These are phyloP conservation scores for Barypeithes pellucidus DNA, from an alignment of 2,888 invertebrate genomes.

Conservation along the genomic window DNA sequence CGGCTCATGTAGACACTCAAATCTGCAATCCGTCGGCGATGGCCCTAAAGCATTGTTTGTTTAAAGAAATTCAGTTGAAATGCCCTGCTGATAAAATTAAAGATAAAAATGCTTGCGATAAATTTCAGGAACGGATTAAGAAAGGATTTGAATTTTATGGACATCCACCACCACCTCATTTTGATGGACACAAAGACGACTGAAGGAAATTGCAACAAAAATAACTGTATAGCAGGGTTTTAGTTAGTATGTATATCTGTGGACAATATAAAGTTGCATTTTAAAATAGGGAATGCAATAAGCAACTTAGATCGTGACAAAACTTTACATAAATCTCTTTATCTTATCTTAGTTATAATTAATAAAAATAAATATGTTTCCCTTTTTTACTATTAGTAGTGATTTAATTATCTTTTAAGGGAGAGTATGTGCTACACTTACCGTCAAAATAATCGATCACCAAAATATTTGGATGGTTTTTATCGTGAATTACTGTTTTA, in stretches of 20 bases:
- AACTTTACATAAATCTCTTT: too few species aligned
- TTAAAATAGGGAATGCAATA: too few species aligned
- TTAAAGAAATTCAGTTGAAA: slow-evolving; percentile 67
- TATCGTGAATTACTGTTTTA: too few species aligned
- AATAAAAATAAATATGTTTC: too few species aligned
- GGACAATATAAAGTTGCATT: not conserved
- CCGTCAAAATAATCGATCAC: too few species aligned
- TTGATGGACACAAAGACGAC: slow-evolving; percentile 37
- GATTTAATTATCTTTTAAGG: too few species aligned
- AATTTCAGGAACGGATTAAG: slow-evolving; percentile 65
- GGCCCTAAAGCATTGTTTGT: slow-evolving; percentile 67
- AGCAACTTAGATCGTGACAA: too few species aligned
- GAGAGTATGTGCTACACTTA: too few species aligned
- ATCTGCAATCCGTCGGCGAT: slow-evolving; percentile 66
- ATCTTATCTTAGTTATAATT: too few species aligned
- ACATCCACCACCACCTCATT: slow-evolving; percentile 53
- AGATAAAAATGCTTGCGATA: slow-evolving; percentile 65
- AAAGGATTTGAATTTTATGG: slow-evolving; percentile 56
- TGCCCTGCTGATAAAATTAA: slow-evolving; percentile 69
- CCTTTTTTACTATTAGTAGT: too few species aligned
- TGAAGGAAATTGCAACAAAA: not conserved
- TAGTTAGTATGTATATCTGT: not conserved
- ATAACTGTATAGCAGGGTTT: not conserved
- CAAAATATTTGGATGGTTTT: too few species aligned
- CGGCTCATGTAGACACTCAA: slow-evolving; percentile 57